Evolutionary conservation across 2,888 invertebrate genomes (phyloP), one percentile per base, ranked within the genome.

Genomic region (Eubasilissa splendida): DNA sequence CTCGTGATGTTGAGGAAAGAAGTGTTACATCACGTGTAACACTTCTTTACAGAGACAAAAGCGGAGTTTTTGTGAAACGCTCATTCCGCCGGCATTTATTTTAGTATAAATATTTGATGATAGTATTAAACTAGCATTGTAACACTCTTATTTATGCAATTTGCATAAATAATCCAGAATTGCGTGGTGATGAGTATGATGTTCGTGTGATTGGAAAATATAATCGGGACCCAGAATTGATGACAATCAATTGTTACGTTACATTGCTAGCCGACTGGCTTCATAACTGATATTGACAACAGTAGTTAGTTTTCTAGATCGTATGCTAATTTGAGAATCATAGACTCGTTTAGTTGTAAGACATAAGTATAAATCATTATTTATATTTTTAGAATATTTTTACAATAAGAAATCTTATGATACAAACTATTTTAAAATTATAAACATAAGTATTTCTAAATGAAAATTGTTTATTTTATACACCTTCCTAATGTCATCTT

Each of bases 341-440:
- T 79, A 79, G 79, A 79, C 79, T 79, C 79, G 56, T 58, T 31
- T 78, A 78, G 65, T 54, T 53, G 12, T 74, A 74, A 74, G 74
- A 58, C 33, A 42, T 42, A 42, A 42, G 4, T 42, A 7, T 42
- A 33, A 59, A 76, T 65, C 65, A 53, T 65, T 76, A 76, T 76
- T 76, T 65, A 65, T 31, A 74, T 33, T 14, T 60, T 60, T 12
- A 22, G 31, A 65, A n/a, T 66, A 76, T 60, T 65, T 33, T 65
- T 65, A 65, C 65, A 60, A 12, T 75, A 76, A 76, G 74, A 54
- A 52, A 33, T 65, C 76, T 76, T 65, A 42, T 60, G 63, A 76
- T 65, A 33, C 31, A 53, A 50, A 76, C 31, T 52, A 75, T 60
- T 60, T 75, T 42, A 42, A 42, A 42, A 42, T 52, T 68, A 68